Evolutionary conservation across 23 tunicate species (phyloP), one percentile per base, ranked within the genome.

Genomic region (Trididemnum nubilum): DNA sequence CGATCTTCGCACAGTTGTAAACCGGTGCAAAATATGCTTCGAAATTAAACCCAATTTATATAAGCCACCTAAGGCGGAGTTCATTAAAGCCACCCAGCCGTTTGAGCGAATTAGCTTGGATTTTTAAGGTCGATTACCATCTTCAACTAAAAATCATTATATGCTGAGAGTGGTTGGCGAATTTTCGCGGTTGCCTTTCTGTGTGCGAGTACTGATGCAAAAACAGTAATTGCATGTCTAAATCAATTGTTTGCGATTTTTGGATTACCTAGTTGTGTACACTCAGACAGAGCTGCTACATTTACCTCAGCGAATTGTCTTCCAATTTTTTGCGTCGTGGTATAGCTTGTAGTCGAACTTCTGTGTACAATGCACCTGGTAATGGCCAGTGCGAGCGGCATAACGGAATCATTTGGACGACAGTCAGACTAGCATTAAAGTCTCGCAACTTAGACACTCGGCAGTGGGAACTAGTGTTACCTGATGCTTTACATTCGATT

Each of bases 71-170:
- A 25, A 22, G 5, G 75, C 76, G 23, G 32, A 61, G 15, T n/a
- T 78, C 21, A 65, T 78, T 5, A 75, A 78, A 65, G 83, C 83
- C 15, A 78, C 83, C 12, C 80, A 74, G 28, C 80, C 80, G 2
- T 74, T 74, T 26, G 80, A 39, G 25, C 4, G 64, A 12, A 4
- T 70, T 4, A 70, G 76, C 32, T 33, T 70, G n/a, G 76, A 70
- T 28, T 70, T 70, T 26, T 27, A 70, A 74, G 80, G 80, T 3
- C 80, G 70, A 2, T 40, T 74, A 19, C 80, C 80, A 28, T 9
- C 80, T 2, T 24, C 64, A 4, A 39, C 69, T 37, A 74, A 74
- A 74, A 74, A 74, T 44, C 64, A 24, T 18, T 74, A 39, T 44
- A 39, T 74, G 39, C 28, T 74, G 22, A 74, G 25, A 2, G 67